These are phyloP conservation scores for Pelmatolapia mariae DNA, from an alignment of 2,113 vertebrate species.

Conservation along the genomic window DNA sequence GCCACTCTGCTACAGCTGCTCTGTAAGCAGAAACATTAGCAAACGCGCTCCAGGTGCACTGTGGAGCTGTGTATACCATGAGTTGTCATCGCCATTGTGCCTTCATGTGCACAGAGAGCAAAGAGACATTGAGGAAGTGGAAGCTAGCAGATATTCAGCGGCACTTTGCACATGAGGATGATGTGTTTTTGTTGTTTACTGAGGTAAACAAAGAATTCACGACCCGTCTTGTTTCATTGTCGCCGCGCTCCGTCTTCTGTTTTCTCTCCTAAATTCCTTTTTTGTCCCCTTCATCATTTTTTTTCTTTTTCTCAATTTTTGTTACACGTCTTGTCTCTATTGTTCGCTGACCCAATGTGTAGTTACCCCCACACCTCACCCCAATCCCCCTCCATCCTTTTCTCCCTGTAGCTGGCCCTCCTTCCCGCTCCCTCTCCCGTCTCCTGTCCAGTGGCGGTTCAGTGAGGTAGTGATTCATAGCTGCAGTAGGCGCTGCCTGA, in stretches of 20 bases:
- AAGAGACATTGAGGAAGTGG: background rate
- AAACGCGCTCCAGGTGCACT: background rate
- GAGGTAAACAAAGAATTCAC: background rate
- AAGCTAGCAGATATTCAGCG: background rate
- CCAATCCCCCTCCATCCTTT: background rate
- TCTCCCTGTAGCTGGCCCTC: background rate
- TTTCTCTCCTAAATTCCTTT: background rate
- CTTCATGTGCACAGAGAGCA: background rate
- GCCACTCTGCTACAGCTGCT: constrained; percentile 32
- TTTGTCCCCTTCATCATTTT: background rate
- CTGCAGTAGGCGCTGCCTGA: constrained; percentile 63
- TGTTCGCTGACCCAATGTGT: background rate
- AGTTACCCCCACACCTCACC: background rate
- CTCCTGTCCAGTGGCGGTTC: constrained; percentile 54
- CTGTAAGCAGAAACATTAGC: constrained; percentile 30
- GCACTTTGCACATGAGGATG: background rate
- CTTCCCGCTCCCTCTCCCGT: constrained; percentile 5
- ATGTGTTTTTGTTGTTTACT: background rate
- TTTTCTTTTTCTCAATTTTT: background rate
- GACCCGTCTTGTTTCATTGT: background rate
- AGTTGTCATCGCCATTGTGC: background rate
- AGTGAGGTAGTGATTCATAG: constrained; percentile 70
- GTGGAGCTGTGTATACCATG: background rate
- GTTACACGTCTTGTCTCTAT: background rate
- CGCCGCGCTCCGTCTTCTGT: background rate